Evolutionary conservation across 2,113 vertebrate species (phyloP).

Genomic region (Corynorhinus townsendii): DNA sequence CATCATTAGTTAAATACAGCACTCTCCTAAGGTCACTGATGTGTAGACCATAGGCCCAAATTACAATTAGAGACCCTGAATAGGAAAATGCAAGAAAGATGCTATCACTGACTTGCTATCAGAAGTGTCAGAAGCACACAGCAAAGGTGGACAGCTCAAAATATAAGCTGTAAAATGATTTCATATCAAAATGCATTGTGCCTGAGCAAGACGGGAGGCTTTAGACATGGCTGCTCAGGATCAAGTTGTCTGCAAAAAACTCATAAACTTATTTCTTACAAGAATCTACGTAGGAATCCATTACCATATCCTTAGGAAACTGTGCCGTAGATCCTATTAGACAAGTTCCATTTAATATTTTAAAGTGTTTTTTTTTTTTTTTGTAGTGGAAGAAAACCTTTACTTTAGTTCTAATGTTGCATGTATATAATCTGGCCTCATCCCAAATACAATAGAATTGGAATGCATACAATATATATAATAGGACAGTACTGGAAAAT

Average conservation of each 20-base stretch:
- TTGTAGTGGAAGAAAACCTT: slow-evolving; percentile 12
- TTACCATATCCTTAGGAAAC: not conserved
- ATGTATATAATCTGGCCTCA: not conserved
- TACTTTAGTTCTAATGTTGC: not conserved
- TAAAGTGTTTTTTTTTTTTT: not conserved
- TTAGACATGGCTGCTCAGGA: not conserved
- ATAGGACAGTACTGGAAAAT: not conserved
- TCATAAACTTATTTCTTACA: not conserved
- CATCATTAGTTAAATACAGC: not conserved
- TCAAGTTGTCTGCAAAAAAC: not conserved
- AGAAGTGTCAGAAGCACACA: not conserved
- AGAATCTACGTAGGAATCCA: not conserved
- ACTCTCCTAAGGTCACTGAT: not conserved
- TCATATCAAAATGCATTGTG: not conserved
- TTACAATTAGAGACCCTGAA: not conserved
- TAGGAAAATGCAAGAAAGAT: not conserved
- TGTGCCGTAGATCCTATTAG: not conserved
- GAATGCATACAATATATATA: not conserved
- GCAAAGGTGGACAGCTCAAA: not conserved
- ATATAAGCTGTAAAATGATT: not conserved
- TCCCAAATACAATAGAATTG: not conserved
- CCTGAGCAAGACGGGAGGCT: not conserved
- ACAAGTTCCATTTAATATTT: slow-evolving; percentile 31
- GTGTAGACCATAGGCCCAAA: not conserved
- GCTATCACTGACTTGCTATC: not conserved